Base-by-base conservation (phyloP, 2,888 invertebrate genomes). In the Eupithecia inturbata region DNA sequence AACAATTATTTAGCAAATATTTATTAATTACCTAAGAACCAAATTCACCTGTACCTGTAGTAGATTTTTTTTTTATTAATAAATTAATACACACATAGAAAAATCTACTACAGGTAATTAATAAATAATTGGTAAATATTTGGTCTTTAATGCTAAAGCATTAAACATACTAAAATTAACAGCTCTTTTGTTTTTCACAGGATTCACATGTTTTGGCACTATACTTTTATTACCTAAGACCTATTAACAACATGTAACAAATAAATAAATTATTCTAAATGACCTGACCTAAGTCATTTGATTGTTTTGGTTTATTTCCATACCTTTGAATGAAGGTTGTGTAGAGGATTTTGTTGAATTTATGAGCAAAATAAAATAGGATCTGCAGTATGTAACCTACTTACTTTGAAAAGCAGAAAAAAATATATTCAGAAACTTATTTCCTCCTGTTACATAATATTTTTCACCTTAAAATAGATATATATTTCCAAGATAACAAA, bases 401-500 rank as follows among this genome's bases (percentile, higher is more conserved):
- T 7, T n/a, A 45, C 0, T n/a, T n/a, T 60, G 57, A 28, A 31
- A 19, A 19, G 31, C 0, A 16, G 28, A 28, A 60, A 28, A n/a
- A 60, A 60, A 36, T 7, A 12, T 14, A 57, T 26, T 26, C 28
- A 3, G 28, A 1, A 19, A 12, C 36, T 33, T 33, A n/a, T 36
- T 31, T 64, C 62, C 33, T 64, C 10, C 22, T 64, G 12, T 64
- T 64, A 64, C 39, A 66, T 66, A 39, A 66, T 26, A 39, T 41
- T n/a, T n/a, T n/a, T 28, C 57, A 39, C 39, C 49, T 41, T 22
- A 41, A 39, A 73, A 53, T 68, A 63, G 70, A 41, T 57, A 10
- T 12, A 12, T n/a, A 16, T 64, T 33, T 36, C n/a, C 5, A 22
- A 64, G 41, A 53, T 2, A 57, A 33, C 19, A 33, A 22, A 36